Conservation (phyloP, 2,113 vertebrate species). For the Ceuthmochares aereus region DNA sequence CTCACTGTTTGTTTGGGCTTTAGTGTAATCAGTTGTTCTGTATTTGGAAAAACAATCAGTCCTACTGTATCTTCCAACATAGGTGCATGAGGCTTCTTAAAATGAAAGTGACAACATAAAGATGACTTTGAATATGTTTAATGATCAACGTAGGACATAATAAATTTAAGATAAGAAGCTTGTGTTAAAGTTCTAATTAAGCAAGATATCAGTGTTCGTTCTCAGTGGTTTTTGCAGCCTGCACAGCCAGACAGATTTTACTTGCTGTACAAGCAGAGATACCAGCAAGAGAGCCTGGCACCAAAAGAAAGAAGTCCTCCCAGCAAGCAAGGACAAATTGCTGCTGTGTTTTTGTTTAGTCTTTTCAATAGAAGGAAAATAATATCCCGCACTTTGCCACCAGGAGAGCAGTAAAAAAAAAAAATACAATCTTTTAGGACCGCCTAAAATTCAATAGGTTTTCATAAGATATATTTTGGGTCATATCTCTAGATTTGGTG, state of each 20-base stretch:
- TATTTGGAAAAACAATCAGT: neutral
- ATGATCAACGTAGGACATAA: neutral
- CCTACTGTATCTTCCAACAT: neutral
- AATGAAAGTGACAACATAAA: neutral
- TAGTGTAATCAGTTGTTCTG: neutral
- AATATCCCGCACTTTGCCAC: neutral
- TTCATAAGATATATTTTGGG: neutral
- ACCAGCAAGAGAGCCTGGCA: neutral
- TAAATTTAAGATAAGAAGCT: neutral
- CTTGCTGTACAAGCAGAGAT: neutral
- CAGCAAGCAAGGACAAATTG: neutral
- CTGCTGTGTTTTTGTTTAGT: neutral
- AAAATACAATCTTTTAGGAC: neutral
- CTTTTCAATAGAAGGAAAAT: neutral
- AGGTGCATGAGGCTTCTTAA: neutral
- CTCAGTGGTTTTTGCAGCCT: neutral
- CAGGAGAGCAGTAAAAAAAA: neutral
- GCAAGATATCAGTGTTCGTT: neutral
- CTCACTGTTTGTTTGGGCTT: neutral
- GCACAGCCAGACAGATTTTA: neutral
- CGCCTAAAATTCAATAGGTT: neutral
- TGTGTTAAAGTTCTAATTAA: neutral
- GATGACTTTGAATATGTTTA: neutral
- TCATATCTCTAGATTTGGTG: neutral
- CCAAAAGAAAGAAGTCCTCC: neutral